Percentiles rank a stretch among this genome's conserved stretches.
Evolutionary conservation across 2,797 vertebrate species (phyloP).

Genomic region (Lophotriccus pileatus): DNA sequence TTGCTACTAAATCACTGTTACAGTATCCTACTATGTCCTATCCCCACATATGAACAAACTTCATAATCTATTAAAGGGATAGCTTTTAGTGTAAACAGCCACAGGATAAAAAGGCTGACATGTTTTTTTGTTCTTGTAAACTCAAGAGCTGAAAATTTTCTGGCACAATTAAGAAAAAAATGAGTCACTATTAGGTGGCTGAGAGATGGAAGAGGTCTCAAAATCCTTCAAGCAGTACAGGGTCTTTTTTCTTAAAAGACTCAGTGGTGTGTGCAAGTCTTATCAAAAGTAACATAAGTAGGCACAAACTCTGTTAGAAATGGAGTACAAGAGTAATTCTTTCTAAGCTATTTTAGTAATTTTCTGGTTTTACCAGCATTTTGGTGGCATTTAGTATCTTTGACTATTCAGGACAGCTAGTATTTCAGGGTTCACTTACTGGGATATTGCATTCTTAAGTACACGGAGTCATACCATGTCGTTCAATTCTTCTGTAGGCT

Average conservation of each 20-base stretch:
- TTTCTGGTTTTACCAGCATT: conserved; percentile 3
- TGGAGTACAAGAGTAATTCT: not conserved
- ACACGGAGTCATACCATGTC: not conserved
- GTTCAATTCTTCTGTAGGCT: not conserved
- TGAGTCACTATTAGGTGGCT: not conserved
- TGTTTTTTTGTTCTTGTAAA: not conserved
- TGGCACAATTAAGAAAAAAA: not conserved
- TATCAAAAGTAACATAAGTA: not conserved
- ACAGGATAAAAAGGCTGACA: not conserved
- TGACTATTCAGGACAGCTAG: not conserved
- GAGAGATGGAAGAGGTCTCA: not conserved
- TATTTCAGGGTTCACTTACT: not conserved
- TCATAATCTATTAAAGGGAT: not conserved
- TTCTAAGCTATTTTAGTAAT: not conserved
- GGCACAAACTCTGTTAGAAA: not conserved
- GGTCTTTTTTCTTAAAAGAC: not conserved
- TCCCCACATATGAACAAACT: not conserved
- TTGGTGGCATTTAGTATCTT: not conserved
- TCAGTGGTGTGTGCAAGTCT: not conserved
- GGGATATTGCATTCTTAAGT: not conserved
- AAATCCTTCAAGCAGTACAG: not conserved
- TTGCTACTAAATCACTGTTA: not conserved
- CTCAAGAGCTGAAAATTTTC: not conserved
- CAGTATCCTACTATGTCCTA: not conserved
- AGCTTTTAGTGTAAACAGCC: not conserved